phyloP scores from a whole-genome alignment of 2,888 invertebrate species.

The Aspidiotus destructor region DNA sequence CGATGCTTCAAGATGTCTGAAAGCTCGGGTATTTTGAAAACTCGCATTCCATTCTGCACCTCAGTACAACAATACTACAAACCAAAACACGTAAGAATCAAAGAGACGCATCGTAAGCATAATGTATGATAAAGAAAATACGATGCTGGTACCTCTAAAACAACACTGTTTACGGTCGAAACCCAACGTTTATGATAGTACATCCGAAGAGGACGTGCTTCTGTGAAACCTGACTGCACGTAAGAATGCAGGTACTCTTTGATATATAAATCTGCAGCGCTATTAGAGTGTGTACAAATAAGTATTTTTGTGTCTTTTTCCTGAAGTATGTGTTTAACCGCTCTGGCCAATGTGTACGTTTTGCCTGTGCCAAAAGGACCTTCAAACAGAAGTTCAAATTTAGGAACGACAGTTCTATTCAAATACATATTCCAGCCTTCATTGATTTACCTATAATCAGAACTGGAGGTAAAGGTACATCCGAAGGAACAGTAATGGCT shows the following conservation, averaged over 20 bases:
- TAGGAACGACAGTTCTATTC: background rate
- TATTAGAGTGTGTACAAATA: slow-evolving; percentile 79
- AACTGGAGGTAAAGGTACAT: slow-evolving; percentile 57
- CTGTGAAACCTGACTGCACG: slow-evolving; percentile 56
- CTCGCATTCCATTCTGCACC: slow-evolving; percentile 46
- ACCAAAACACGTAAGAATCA: slow-evolving; percentile 32
- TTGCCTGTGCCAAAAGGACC: slow-evolving; percentile 81
- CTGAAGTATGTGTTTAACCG: slow-evolving; percentile 56
- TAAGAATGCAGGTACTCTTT: slow-evolving; percentile 72
- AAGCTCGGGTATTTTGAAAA: slow-evolving; percentile 58
- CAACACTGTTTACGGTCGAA: slow-evolving; percentile 61
- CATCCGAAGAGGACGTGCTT: slow-evolving; percentile 62
- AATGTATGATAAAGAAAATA: background rate
- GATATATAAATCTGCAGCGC: slow-evolving; percentile 75
- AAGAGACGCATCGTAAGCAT: slow-evolving; percentile 2
- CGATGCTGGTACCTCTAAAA: slow-evolving; percentile 49
- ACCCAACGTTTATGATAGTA: slow-evolving; percentile 72
- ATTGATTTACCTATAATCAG: slow-evolving; percentile 51
- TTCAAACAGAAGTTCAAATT: slow-evolving; percentile 34
- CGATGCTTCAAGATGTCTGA: slow-evolving; percentile 61
- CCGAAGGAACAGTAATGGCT: slow-evolving; percentile 59
- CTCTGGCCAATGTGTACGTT: slow-evolving; percentile 69
- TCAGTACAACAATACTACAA: slow-evolving; percentile 59
- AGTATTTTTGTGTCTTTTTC: slow-evolving; percentile 59
- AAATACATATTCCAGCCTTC: background rate